Percentiles rank a stretch among this genome's conserved stretches.
phyloP scores from a whole-genome alignment of 2,797 vertebrate species.

The Melopsittacus undulatus region DNA sequence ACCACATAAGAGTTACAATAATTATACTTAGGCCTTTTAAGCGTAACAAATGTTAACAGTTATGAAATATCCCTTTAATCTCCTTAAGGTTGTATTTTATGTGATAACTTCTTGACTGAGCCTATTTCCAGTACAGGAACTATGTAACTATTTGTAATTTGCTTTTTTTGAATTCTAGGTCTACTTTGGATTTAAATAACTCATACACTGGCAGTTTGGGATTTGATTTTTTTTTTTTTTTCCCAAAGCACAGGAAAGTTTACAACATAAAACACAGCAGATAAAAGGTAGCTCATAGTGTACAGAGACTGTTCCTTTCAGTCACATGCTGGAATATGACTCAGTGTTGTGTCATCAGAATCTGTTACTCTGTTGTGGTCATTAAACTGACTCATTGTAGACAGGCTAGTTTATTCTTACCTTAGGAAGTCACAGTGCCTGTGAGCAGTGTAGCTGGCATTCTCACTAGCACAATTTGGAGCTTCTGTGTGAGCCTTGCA shows the following conservation, averaged over 20 bases:
- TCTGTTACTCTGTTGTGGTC: neutral
- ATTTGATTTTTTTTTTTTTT: neutral
- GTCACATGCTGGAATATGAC: conserved; percentile 34
- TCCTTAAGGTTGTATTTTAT: neutral
- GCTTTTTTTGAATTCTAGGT: neutral
- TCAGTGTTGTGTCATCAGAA: conserved; percentile 36
- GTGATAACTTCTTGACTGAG: neutral
- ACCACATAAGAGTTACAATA: neutral
- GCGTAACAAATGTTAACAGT: neutral
- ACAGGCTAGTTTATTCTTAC: neutral
- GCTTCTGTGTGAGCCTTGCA: neutral
- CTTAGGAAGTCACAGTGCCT: neutral
- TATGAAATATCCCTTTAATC: neutral
- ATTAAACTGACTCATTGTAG: conserved; percentile 32
- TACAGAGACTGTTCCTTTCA: neutral
- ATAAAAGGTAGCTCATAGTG: neutral
- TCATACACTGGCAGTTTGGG: neutral
- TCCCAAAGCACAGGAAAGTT: neutral
- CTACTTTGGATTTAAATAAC: neutral
- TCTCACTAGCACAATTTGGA: neutral
- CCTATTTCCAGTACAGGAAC: neutral
- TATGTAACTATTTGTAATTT: neutral
- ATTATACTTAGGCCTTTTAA: neutral
- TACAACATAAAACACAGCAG: neutral
- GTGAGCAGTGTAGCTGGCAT: neutral